phyloP scores from a whole-genome alignment of 30 jellyfish, hydroid and myxozoan genomes.

The Aurelia sp. region DNA sequence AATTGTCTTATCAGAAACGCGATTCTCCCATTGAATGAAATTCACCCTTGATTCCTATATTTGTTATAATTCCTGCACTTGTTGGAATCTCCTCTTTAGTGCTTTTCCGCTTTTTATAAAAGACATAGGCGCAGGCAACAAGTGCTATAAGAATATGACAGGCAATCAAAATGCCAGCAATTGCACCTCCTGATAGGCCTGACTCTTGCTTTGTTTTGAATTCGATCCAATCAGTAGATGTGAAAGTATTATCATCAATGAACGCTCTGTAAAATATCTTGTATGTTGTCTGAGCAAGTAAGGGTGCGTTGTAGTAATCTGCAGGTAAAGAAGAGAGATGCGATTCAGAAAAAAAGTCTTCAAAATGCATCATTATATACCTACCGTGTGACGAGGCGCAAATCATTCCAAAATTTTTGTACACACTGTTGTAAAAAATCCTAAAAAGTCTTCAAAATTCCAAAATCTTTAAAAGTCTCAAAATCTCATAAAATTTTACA shows the following conservation, averaged over 20 bases:
- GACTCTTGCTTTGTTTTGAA: constrained; percentile 16
- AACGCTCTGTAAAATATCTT: constrained; percentile 36
- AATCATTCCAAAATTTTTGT: too few relatives aligned
- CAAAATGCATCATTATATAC: too few relatives aligned
- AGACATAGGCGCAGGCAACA: not conserved
- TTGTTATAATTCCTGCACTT: not conserved
- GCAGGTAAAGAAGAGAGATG: not conserved
- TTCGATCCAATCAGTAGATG: constrained; percentile 52
- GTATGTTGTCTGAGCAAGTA: constrained; percentile 38
- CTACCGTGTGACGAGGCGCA: too few relatives aligned
- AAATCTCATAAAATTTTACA: too few relatives aligned
- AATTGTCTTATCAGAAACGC: too few relatives aligned
- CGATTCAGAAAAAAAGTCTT: too few relatives aligned
- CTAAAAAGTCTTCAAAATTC: too few relatives aligned
- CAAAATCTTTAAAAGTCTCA: too few relatives aligned
- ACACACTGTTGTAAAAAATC: too few relatives aligned
- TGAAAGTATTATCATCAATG: not conserved
- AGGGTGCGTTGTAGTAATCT: constrained; percentile 66
- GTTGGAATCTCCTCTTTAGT: constrained; percentile 1
- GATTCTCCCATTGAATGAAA: too few relatives aligned
- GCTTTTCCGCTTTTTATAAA: not conserved
- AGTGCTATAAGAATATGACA: constrained; percentile 14
- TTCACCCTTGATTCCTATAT: too few relatives aligned
- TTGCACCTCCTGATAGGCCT: constrained; percentile 40
- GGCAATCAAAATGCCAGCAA: constrained; percentile 55